These are phyloP conservation scores for Amia ocellicauda DNA, from an alignment of 2,113 vertebrate species.

Conservation along the genomic window DNA sequence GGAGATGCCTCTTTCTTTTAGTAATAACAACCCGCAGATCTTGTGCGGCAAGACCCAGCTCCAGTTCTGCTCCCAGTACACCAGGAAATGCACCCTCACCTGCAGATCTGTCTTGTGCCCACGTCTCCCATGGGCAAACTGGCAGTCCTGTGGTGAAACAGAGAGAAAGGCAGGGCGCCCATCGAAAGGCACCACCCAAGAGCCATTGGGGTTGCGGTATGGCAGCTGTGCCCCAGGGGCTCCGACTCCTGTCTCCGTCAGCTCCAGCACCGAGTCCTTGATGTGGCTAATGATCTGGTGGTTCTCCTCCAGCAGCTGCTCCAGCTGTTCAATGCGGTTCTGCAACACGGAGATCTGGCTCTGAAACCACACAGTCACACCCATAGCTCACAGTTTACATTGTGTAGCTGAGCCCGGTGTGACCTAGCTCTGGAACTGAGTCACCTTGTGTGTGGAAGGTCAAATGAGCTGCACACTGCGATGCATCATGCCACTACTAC, in stretches of 20 bases:
- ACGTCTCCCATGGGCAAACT: slow-evolving; percentile 70
- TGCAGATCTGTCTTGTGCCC: slow-evolving; percentile 77
- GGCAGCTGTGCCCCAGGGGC: slow-evolving; percentile 71
- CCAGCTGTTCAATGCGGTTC: slow-evolving; percentile 95
- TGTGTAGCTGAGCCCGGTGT: slow-evolving; percentile 4
- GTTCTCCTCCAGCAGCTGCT: slow-evolving; percentile 97
- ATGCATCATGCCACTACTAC: not conserved
- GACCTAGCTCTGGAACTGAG: not conserved
- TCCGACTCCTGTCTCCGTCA: slow-evolving; percentile 83
- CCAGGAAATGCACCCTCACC: slow-evolving; percentile 53
- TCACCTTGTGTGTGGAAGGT: not conserved
- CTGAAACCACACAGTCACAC: slow-evolving; percentile 53
- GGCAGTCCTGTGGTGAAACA: slow-evolving; percentile 85
- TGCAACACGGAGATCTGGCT: slow-evolving; percentile 97
- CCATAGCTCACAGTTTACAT: slow-evolving; percentile 19
- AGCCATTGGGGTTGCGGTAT: slow-evolving; percentile 77
- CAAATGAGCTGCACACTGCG: not conserved
- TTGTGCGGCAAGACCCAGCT: too few species aligned
- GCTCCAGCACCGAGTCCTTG: slow-evolving; percentile 96
- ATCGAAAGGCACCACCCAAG: slow-evolving; percentile 86
- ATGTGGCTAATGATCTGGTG: slow-evolving; percentile 99
- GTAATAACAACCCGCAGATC: too few species aligned
- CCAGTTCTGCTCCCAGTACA: not conserved
- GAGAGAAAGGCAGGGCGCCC: slow-evolving; percentile 82
- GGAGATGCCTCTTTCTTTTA: too few species aligned